Percentiles rank a stretch among this genome's conserved stretches.
These are phyloP conservation scores for Corapipo altera DNA, from an alignment of 2,113 vertebrate species.

Conservation along the genomic window DNA sequence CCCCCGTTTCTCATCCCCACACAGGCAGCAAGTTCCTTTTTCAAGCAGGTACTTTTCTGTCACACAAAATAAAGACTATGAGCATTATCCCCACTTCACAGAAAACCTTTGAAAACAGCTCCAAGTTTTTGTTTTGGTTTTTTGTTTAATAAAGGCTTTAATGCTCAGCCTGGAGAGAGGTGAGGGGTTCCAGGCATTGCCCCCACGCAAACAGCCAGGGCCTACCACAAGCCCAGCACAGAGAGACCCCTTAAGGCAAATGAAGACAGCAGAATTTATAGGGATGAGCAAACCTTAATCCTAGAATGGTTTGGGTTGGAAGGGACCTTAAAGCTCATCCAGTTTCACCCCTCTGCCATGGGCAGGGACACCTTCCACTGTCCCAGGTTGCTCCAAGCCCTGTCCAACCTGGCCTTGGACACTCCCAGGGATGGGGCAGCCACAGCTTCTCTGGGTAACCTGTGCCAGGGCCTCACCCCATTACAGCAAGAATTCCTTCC, in stretches of 20 bases:
- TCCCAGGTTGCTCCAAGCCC: not conserved
- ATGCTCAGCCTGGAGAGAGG: not conserved
- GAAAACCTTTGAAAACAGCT: not conserved
- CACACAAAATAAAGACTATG: accelerated
- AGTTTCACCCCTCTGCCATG: not conserved
- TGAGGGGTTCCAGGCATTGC: not conserved
- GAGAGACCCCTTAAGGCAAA: not conserved
- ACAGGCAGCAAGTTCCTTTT: not conserved
- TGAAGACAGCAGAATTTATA: not conserved
- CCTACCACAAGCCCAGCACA: not conserved
- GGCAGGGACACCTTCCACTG: not conserved
- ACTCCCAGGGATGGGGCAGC: not conserved
- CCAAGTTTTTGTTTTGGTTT: not conserved
- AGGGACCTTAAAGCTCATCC: not conserved
- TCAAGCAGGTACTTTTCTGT: not conserved
- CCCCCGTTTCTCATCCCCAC: accelerated
- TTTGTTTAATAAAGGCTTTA: not conserved
- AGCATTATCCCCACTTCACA: not conserved
- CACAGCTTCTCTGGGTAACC: not conserved
- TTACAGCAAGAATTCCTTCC: not conserved
- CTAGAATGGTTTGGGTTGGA: not conserved
- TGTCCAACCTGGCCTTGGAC: not conserved
- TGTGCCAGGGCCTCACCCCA: not conserved
- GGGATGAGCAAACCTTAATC: not conserved
- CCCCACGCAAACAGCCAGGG: accelerated